A percentile compares a stretch with the other conserved stretches of the same genome.
These are phyloP conservation scores for Lepidochitona cinerea DNA, from an alignment of 2,888 invertebrate species.

Conservation along the genomic window DNA sequence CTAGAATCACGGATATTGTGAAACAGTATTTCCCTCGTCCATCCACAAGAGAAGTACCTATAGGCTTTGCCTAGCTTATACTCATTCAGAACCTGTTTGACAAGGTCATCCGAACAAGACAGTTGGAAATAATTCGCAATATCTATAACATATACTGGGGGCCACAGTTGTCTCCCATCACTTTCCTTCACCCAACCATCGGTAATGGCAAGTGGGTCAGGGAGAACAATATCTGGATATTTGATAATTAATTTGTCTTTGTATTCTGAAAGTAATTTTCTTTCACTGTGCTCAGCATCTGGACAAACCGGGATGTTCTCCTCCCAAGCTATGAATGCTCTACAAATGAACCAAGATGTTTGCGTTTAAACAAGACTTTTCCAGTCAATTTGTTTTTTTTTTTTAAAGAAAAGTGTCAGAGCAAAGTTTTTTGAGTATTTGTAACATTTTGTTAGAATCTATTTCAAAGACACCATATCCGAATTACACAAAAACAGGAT, in stretches of 20 bases:
- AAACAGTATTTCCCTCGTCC: not conserved
- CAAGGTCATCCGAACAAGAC: not conserved
- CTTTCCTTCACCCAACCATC: not conserved
- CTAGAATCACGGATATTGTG: not conserved
- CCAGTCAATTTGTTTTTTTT: no score
- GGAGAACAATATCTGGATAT: not conserved
- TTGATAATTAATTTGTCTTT: not conserved
- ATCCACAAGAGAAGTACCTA: not conserved
- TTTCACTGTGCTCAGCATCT: not conserved
- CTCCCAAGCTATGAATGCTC: constrained; percentile 1
- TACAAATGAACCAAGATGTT: not conserved
- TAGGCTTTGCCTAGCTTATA: not conserved
- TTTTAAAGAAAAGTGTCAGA: no score
- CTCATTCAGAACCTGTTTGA: not conserved
- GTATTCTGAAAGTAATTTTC: not conserved
- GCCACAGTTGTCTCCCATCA: not conserved
- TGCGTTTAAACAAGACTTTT: no score
- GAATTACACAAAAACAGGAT: no score
- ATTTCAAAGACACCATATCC: no score
- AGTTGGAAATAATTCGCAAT: not conserved
- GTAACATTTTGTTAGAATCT: no score
- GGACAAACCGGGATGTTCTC: not conserved
- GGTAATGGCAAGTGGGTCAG: not conserved
- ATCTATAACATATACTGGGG: not conserved
- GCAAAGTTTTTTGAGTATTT: no score